Conservation (phyloP, 2,888 invertebrate genomes). For the Meta bourneti region DNA sequence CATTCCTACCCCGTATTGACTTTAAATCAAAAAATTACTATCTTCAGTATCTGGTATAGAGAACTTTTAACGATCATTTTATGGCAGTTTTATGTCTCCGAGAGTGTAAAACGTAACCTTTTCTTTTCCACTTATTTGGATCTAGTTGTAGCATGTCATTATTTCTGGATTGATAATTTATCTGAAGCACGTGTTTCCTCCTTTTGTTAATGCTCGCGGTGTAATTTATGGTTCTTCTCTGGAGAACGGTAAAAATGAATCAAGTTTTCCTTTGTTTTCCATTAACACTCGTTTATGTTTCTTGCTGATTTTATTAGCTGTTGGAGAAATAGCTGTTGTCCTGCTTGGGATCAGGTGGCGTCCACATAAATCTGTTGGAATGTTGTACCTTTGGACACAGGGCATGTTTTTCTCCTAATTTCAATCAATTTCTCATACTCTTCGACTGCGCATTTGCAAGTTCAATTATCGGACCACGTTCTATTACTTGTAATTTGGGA, state of each 20-base stretch:
- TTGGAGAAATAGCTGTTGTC: too few relatives aligned
- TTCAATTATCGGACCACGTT: too few relatives aligned
- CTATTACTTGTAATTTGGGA: too few relatives aligned
- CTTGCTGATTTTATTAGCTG: neutral
- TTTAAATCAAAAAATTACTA: neutral
- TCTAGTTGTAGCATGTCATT: neutral
- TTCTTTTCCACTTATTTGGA: neutral
- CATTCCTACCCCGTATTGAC: neutral
- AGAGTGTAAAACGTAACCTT: neutral
- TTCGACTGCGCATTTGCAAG: neutral
- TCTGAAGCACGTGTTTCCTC: neutral
- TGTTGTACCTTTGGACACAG: neutral
- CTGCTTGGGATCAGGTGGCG: too few relatives aligned
- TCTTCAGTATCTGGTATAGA: neutral
- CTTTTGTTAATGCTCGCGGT: neutral
- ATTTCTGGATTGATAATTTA: neutral
- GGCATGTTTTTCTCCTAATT: neutral
- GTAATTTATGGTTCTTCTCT: neutral
- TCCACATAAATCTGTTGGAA: neutral
- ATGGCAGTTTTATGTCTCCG: neutral
- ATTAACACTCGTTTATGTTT: neutral
- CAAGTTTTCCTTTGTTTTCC: neutral
- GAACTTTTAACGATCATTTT: neutral
- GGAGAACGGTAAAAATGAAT: neutral
- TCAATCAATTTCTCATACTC: neutral